These are phyloP conservation scores for Loriculus beryllinus DNA, from an alignment of 2,797 vertebrate species.

Conservation along the genomic window DNA sequence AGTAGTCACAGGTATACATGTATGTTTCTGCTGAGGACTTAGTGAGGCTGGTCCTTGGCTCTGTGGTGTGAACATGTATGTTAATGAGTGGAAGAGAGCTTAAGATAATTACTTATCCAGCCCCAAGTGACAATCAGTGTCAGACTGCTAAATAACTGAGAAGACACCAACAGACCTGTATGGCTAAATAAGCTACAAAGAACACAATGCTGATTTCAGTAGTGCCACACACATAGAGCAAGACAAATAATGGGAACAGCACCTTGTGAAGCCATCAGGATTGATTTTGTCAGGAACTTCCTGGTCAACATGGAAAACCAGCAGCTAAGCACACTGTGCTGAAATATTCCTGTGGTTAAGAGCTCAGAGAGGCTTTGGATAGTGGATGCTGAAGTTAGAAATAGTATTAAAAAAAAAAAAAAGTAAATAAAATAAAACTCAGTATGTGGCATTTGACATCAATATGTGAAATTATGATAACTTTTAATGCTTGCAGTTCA, in stretches of 20 bases:
- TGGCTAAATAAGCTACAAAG: neutral
- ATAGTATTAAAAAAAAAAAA: neutral
- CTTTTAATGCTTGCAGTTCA: neutral
- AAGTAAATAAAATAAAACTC: neutral
- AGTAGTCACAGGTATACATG: neutral
- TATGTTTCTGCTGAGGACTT: neutral
- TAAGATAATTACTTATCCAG: neutral
- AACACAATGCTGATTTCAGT: neutral
- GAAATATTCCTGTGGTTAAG: neutral
- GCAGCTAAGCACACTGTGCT: neutral
- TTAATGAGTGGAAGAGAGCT: neutral
- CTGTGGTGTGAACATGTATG: neutral
- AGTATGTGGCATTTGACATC: neutral
- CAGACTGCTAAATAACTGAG: neutral
- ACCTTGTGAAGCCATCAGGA: neutral
- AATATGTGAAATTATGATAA: neutral
- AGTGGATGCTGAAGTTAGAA: neutral
- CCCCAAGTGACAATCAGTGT: neutral
- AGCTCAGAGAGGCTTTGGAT: neutral
- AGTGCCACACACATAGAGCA: neutral
- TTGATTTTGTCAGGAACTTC: neutral
- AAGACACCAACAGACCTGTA: neutral
- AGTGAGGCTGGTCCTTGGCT: neutral
- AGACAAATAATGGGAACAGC: neutral
- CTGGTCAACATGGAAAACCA: neutral